Percentiles rank a stretch among this genome's conserved stretches.
These are phyloP conservation scores for Spodoptera litura DNA, from an alignment of 1,140 invertebrate species.

Conservation along the genomic window DNA sequence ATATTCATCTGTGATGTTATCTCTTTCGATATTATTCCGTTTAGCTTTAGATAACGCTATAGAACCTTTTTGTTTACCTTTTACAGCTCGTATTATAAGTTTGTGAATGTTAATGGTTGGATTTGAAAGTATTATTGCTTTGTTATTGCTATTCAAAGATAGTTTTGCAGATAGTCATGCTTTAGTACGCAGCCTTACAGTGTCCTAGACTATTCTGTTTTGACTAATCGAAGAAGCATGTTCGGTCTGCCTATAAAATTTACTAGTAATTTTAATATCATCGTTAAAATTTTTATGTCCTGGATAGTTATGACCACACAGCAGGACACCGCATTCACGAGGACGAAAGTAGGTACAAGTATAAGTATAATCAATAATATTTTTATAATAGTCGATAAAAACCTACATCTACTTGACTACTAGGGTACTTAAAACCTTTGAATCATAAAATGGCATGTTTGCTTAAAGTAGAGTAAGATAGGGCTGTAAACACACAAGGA, in stretches of 20 bases:
- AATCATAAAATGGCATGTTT: slow-evolving; percentile 3
- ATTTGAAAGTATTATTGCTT: background rate
- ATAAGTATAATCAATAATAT: background rate
- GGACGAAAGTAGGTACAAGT: background rate
- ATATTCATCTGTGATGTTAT: slow-evolving; percentile 25
- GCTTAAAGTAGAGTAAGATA: slow-evolving; percentile 9
- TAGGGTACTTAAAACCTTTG: background rate
- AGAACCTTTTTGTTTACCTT: slow-evolving; percentile 21
- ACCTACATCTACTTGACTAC: no score
- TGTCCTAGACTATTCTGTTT: no score
- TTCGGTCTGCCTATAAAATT: no score
- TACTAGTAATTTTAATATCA: no score
- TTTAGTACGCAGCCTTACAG: no score
- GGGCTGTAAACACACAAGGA: background rate
- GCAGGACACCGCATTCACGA: no score
- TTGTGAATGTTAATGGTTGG: slow-evolving; percentile 3
- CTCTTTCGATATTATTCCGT: slow-evolving; percentile 34
- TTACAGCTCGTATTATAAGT: slow-evolving; percentile 20
- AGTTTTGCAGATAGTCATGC: no score
- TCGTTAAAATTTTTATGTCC: no score
- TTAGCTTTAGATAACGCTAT: slow-evolving; percentile 34
- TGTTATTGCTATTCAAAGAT: no score
- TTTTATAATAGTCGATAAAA: no score
- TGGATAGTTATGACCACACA: no score
- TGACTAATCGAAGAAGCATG: no score